Conservation (phyloP, 2,113 vertebrate species). For the Gila orcuttii region DNA sequence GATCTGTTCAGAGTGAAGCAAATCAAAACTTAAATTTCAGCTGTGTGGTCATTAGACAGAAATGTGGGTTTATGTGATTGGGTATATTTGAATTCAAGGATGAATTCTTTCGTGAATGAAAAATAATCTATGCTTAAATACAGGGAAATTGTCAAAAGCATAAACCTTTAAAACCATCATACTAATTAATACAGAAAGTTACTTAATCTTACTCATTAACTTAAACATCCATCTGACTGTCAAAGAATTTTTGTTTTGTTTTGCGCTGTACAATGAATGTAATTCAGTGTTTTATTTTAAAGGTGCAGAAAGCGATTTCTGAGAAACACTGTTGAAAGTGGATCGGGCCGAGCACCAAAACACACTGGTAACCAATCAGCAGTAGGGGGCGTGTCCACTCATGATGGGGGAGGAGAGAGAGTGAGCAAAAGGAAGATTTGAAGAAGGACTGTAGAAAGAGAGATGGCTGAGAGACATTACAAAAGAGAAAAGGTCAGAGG, state of each 20-base stretch:
- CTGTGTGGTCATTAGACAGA: neutral
- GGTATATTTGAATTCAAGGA: neutral
- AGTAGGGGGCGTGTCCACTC: too few species aligned
- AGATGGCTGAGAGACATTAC: too few species aligned
- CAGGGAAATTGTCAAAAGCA: conserved; percentile 72
- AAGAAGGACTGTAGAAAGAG: too few species aligned
- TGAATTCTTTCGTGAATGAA: neutral
- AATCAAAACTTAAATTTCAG: neutral
- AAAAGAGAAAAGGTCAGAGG: too few species aligned
- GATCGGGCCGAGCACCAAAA: too few species aligned
- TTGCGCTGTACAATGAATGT: neutral
- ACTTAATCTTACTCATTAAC: neutral
- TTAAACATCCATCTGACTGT: neutral
- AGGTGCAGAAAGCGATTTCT: too few species aligned
- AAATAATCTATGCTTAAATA: conserved; percentile 26
- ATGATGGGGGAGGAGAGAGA: too few species aligned
- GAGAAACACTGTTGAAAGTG: too few species aligned
- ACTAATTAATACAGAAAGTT: neutral
- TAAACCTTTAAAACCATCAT: conserved; percentile 68
- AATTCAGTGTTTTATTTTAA: neutral
- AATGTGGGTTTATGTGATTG: neutral
- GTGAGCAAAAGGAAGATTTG: too few species aligned
- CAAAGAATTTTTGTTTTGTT: neutral
- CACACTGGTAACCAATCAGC: too few species aligned
- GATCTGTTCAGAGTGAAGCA: neutral